These are phyloP conservation scores for Limnodromus scolopaceus DNA, from an alignment of 2,797 vertebrate species.

Conservation along the genomic window DNA sequence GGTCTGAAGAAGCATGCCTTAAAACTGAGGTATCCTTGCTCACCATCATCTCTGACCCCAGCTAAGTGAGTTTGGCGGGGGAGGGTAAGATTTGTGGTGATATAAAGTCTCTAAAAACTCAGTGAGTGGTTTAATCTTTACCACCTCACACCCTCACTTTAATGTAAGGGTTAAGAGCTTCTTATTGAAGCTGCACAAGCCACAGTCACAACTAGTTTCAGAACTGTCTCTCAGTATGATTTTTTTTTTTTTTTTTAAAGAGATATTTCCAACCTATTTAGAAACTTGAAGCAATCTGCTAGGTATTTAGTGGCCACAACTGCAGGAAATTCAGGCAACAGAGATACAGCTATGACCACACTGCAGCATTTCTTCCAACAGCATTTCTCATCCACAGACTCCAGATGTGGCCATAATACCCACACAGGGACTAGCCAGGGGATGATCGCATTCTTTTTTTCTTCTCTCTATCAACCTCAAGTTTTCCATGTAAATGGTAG, in stretches of 20 bases:
- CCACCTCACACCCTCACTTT: neutral
- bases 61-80: neutral
- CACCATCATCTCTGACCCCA: neutral
- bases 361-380: neutral
- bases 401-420: neutral
- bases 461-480: neutral
- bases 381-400: neutral
- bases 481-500: neutral
- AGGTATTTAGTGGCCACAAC: neutral
- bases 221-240: neutral
- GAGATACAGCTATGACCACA: neutral
- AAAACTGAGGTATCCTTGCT: neutral
- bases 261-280: neutral
- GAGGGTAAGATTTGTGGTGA: neutral
- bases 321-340: neutral
- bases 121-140: neutral
- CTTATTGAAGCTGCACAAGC: neutral
- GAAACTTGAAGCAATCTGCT: neutral
- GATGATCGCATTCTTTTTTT: neutral
- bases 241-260: neutral
- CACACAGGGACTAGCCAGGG: neutral
- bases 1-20: neutral
- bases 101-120: neutral
- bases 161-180: neutral
- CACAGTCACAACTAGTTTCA: neutral